Evolutionary conservation across 2,113 vertebrate genomes (phyloP), one percentile per base, ranked within the genome.

Genomic region (Oryzias curvinotus): DNA sequence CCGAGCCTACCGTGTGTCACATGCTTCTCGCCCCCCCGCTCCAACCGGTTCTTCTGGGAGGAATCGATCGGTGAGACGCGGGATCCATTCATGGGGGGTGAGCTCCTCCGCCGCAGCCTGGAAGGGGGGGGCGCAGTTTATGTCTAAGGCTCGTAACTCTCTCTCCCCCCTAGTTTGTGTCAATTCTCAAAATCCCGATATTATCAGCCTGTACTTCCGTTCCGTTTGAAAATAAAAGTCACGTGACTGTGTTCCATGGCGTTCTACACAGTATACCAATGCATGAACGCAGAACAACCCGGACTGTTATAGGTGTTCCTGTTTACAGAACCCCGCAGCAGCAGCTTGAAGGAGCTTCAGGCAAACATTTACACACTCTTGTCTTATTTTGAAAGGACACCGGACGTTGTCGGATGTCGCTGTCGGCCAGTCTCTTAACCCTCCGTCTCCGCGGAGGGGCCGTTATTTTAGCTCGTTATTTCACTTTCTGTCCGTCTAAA

Each of bases 101-200:
- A 25, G 51, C 43, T n/a, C 46, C 73, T 65, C 71, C 71, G n/a
- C 50, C 28, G 0, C 57, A 3, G 49, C 41, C 46, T 26, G 51
- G 1, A 0, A 52, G 81, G 64, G 59, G 2, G 0, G 52, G 81
- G 64, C 57, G 60, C 57, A 77, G 74, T 82, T 86, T 62, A 61
- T 85, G 73, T 55, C 3, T 52, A 5, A 68, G 65, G 60, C 62
- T 68, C 57, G 70, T 61, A 87, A 88, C 87, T 85, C 86, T 81
- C 78, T 53, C 58, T 43, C 44, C 85, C 78, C 19, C 52, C 52
- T 62, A 21, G 30, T 14, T 0, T 3, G 0, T 2, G 66, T 82
- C 63, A 89, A 87, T 65, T 0, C 56, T 82, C 61, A 89, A 87
- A 65, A 0, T 61, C 25, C 0, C 54, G 1, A 0, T 0, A 8